Percentiles rank a stretch among this genome's conserved stretches.
These are phyloP conservation scores for Artibeus jamaicensis DNA, from an alignment of 2,797 vertebrate species.

Conservation along the genomic window DNA sequence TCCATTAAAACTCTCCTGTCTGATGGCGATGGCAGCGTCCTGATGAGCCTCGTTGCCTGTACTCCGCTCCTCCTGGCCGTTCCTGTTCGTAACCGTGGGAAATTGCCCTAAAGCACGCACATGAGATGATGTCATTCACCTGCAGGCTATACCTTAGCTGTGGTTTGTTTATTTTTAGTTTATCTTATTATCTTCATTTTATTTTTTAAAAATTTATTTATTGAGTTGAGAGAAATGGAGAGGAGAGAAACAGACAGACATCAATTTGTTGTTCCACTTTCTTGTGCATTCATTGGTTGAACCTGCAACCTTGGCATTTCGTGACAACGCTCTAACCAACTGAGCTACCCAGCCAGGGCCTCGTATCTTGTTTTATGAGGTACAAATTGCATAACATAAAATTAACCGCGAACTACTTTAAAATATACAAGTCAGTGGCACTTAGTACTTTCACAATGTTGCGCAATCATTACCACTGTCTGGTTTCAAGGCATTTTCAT, in stretches of 20 bases:
- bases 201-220: background rate
- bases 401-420: background rate
- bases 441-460: background rate
- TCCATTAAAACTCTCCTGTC: background rate
- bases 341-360: background rate
- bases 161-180: background rate
- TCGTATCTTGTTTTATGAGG: background rate
- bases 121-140: background rate
- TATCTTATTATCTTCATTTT: background rate
- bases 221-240: background rate
- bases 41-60: background rate
- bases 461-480: background rate
- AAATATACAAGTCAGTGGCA: background rate
- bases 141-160: background rate
- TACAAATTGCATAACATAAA: background rate
- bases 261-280: background rate
- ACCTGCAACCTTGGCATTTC: background rate
- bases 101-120: background rate
- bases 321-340: background rate
- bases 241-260: background rate
- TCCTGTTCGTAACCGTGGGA: background rate
- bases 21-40: background rate
- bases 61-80: rapidly evolving
- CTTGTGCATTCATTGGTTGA: background rate
- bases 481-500: background rate